phyloP scores from a whole-genome alignment of 2,113 vertebrate genomes.

The Typhlomys cinereus region DNA sequence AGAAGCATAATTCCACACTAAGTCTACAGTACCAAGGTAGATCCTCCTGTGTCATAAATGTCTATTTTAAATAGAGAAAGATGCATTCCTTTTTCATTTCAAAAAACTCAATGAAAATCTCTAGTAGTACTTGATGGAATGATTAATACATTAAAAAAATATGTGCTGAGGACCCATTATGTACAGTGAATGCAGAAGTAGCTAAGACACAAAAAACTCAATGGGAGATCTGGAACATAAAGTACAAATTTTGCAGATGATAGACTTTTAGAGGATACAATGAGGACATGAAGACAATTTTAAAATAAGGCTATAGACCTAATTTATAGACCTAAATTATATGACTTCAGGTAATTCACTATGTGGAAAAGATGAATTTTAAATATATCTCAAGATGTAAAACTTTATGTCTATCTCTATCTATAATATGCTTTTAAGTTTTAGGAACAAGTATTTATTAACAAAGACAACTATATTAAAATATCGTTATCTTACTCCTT shows the following conservation, averaged over 20 bases:
- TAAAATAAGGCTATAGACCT: not conserved
- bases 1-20: slow-evolving; percentile 4
- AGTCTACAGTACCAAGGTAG: slow-evolving; percentile 6
- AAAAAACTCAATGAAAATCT: slow-evolving; percentile 35
- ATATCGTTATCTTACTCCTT: not conserved
- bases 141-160: slow-evolving; percentile 43
- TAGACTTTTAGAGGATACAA: slow-evolving; percentile 16
- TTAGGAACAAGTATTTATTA: slow-evolving; percentile 48
- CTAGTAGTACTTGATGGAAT: slow-evolving; percentile 34
- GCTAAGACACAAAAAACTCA: slow-evolving; percentile 4
- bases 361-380: not conserved
- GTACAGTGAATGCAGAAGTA: not conserved
- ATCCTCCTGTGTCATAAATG: not conserved
- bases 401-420: not conserved
- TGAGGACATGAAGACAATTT: slow-evolving; percentile 32
- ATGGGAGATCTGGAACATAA: slow-evolving; percentile 26
- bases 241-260: slow-evolving; percentile 13
- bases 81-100: slow-evolving; percentile 17
- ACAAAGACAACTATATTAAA: slow-evolving; percentile 44
- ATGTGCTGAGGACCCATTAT: not conserved
- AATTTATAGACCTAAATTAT: slow-evolving; percentile 3
- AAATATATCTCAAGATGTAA: slow-evolving; percentile 35
- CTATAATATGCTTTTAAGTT: slow-evolving; percentile 19
- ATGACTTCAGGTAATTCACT: slow-evolving; percentile 24
- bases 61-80: slow-evolving; percentile 35